Base-by-base conservation (phyloP, 2,888 invertebrate species). In the Gisinianus flammeolus region DNA sequence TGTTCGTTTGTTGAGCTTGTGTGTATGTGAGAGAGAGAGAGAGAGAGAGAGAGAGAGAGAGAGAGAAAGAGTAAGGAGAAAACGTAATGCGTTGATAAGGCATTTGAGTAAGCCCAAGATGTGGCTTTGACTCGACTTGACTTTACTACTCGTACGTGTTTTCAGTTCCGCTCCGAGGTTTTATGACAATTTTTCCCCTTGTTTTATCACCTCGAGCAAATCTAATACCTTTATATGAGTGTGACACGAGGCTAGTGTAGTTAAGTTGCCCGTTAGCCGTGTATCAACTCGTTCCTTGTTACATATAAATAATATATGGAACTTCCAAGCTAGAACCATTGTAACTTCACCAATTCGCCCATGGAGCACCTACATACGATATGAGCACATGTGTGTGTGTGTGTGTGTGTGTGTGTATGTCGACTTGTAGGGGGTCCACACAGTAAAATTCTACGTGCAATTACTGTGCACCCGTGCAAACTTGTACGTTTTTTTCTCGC, bases 121-220 rank as follows among this genome's bases (percentile, higher is more conserved):
- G 75, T 73, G 64, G 74, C 69, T 79, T 64, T 73, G 73, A 78
- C 77, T 72, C 22, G 30, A 31, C 33, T 72, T 58, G 44, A 52
- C 52, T 69, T 44, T 81, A 78, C 78, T 76, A 78, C 79, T 76
- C 74, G 77, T 80, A 81, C 81, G 80, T 81, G 81, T 79, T 77
- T 72, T 64, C 56, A 77, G 77, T 80, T 78, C 79, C 75, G 77
- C 79, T 80, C 77, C 33, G 75, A 77, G 78, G 79, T 81, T 81
- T 81, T 81, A 81, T 81, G 80, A 80, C 81, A 80, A 81, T 77
- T 79, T 70, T 72, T 76, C 71, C 79, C 76, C 79, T 74, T 80
- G 81, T 81, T 81, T 81, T 81, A 81, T 81, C 79, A 81, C 81
- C 79, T 80, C 69, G 56, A 72, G 71, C 79, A 79, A 80, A 81